phyloP scores from a whole-genome alignment of 1,140 invertebrate genomes.

The Contarinia nasturtii region DNA sequence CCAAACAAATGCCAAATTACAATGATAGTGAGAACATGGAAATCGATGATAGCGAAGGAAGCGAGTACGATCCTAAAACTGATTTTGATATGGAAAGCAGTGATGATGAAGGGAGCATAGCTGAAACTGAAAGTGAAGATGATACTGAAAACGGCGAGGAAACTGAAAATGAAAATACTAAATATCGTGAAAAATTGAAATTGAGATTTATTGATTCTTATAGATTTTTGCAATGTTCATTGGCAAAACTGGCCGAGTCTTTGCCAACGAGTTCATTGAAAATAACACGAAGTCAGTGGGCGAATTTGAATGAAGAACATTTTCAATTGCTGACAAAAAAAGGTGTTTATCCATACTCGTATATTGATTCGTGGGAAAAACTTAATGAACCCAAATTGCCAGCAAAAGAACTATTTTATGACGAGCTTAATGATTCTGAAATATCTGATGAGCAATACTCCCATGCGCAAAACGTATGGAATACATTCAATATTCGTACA shows the following conservation, averaged over 20 bases:
- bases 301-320: conserved; percentile 5
- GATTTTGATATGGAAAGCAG: too few relatives aligned
- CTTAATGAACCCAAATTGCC: conserved; percentile 16
- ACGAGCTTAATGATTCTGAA: conserved; percentile 10
- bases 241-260: conserved; percentile 7
- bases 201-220: conserved; percentile 18
- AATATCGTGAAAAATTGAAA: conserved; percentile 4
- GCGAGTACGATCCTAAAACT: too few relatives aligned
- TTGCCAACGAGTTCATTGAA: not conserved
- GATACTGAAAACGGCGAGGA: conserved; percentile 12
- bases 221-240: conserved; percentile 12
- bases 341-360: conserved; percentile 17
- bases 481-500: conserved; percentile 19
- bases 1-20: conserved; percentile 4
- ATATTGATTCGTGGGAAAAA: conserved; percentile 13
- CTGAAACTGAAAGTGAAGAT: conserved; percentile 11
- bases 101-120: too few relatives aligned
- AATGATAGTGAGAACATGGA: conserved; percentile 1
- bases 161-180: not conserved
- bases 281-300: not conserved
- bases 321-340: conserved; percentile 14
- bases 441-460: conserved; percentile 19
- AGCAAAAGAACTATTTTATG: conserved; percentile 18
- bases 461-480: conserved; percentile 24
- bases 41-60: too few relatives aligned